These are phyloP conservation scores for Ormyrus thymus DNA, from an alignment of 2,888 invertebrate species.

Conservation along the genomic window DNA sequence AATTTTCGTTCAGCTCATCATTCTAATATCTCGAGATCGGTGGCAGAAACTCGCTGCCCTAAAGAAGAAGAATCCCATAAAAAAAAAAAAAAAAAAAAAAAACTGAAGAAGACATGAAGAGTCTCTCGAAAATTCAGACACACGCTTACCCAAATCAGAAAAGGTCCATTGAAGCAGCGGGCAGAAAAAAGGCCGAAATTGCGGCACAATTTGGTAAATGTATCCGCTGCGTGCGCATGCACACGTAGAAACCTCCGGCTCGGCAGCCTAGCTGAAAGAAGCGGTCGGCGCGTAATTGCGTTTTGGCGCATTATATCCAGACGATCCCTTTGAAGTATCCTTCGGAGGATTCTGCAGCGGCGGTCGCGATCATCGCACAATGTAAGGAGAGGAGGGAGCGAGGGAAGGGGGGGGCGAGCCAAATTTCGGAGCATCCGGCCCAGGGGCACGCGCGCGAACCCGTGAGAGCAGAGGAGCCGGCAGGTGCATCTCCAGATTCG, in stretches of 20 bases:
- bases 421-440: conserved; percentile 51
- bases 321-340: conserved; percentile 34
- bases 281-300: conserved; percentile 26
- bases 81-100: too few relatives aligned
- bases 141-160: too few relatives aligned
- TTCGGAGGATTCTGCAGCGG: conserved; percentile 26
- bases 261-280: conserved; percentile 7
- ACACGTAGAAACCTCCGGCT: background rate
- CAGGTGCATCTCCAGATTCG: conserved; percentile 60
- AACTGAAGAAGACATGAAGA: too few relatives aligned
- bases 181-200: background rate
- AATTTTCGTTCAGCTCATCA: too few relatives aligned
- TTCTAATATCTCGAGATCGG: too few relatives aligned
- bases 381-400: conserved; percentile 12
- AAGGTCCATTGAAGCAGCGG: too few relatives aligned
- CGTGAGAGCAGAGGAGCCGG: conserved; percentile 49
- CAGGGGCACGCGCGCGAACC: conserved; percentile 17
- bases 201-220: conserved; percentile 16
- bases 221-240: background rate
- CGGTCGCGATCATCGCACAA: conserved; percentile 26
- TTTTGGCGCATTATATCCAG: conserved; percentile 31
- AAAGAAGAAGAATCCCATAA: too few relatives aligned
- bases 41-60: too few relatives aligned
- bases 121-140: too few relatives aligned
- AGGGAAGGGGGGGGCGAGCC: conserved; percentile 24